phyloP scores from a whole-genome alignment of 2,888 invertebrate genomes.

The Xestobium rufovillosum region DNA sequence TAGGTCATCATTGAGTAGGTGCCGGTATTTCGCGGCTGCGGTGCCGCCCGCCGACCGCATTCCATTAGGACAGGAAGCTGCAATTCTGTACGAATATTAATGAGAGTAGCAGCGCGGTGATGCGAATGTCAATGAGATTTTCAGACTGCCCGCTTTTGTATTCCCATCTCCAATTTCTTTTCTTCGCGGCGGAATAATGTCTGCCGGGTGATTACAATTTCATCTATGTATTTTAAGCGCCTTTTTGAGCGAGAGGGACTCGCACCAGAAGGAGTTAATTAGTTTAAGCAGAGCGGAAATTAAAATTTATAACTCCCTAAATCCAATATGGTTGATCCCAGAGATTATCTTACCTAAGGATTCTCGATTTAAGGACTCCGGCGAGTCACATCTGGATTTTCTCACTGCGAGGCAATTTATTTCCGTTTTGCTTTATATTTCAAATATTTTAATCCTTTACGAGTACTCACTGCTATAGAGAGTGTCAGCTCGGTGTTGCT shows the following conservation, averaged over 20 bases:
- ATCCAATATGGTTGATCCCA: slow-evolving; percentile 33
- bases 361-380: slow-evolving; percentile 1
- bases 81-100: not conserved
- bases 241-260: not conserved
- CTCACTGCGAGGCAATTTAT: too few species aligned
- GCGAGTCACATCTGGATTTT: not conserved
- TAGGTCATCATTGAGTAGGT: slow-evolving; percentile 25
- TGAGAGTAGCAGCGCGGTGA: too few species aligned
- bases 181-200: not conserved
- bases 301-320: slow-evolving; percentile 42
- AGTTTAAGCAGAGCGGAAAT: slow-evolving; percentile 37
- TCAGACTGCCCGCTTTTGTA: not conserved
- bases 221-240: slow-evolving; percentile 1
- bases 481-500: too few species aligned
- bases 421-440: too few species aligned
- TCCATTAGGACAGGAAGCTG: not conserved
- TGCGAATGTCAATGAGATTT: not conserved
- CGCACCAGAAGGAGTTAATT: slow-evolving; percentile 27
- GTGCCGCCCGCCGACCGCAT: too few species aligned
- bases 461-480: too few species aligned
- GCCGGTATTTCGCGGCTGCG: slow-evolving; percentile 21
- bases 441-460: too few species aligned
- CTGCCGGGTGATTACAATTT: not conserved
- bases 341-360: slow-evolving; percentile 30
- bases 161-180: slow-evolving; percentile 1